Evolutionary conservation across 2,797 vertebrate genomes (phyloP).

Genomic region (Picus viridis): DNA sequence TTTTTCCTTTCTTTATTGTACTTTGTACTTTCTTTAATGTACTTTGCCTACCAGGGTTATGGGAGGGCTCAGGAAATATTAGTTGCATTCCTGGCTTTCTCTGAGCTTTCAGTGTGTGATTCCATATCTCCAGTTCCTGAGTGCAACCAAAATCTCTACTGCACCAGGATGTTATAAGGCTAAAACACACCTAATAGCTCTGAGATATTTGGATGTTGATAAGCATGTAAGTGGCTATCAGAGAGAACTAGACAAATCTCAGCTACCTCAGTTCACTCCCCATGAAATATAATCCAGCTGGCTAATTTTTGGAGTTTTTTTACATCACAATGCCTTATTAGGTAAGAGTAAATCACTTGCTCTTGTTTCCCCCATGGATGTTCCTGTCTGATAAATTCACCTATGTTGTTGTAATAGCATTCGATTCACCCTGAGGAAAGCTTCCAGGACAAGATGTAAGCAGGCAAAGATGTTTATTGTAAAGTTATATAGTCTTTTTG

Average conservation of each 20-base stretch:
- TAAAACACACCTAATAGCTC: not conserved
- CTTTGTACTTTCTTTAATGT: not conserved
- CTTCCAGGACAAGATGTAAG: too few species aligned
- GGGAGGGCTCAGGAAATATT: not conserved
- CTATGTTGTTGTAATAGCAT: too few species aligned
- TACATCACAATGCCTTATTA: not conserved
- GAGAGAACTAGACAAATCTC: not conserved
- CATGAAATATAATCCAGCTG: not conserved
- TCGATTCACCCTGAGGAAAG: too few species aligned
- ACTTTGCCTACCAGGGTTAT: not conserved
- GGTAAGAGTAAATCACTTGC: not conserved
- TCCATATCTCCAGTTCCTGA: not conserved
- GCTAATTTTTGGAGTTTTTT: not conserved
- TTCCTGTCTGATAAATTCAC: not conserved
- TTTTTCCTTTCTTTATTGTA: not conserved
- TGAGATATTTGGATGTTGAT: not conserved
- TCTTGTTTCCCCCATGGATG: not conserved
- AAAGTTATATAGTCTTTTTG: too few species aligned
- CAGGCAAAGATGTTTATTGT: too few species aligned
- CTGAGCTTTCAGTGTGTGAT: not conserved
- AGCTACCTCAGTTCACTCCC: not conserved
- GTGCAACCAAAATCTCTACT: not conserved
- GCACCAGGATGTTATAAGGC: not conserved
- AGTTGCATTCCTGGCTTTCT: not conserved
- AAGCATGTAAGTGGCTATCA: not conserved